Evolutionary conservation across 1,140 invertebrate genomes (phyloP).

Genomic region (Pteromalus puparum): DNA sequence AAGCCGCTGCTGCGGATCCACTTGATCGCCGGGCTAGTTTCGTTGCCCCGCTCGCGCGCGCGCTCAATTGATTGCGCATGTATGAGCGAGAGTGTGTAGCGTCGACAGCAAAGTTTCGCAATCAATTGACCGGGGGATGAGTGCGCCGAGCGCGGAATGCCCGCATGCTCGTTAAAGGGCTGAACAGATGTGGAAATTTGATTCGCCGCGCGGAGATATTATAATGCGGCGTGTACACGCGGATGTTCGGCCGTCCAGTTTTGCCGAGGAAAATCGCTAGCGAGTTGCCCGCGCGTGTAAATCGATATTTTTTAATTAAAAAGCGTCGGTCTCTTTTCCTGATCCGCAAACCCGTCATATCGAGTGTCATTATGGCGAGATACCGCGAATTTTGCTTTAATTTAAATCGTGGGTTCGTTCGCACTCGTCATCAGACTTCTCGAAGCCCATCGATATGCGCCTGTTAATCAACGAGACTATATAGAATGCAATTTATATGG

Average conservation of each 20-base stretch:
- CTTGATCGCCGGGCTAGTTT: neutral
- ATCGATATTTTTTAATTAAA: constrained; percentile 3
- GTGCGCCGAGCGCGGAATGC: neutral
- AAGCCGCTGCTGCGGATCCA: neutral
- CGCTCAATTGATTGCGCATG: constrained; percentile 22
- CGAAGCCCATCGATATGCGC: no score
- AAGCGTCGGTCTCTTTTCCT: neutral
- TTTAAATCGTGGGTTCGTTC: no score
- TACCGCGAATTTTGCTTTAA: no score
- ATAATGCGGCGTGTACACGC: neutral
- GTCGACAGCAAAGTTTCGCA: neutral
- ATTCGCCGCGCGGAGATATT: neutral
- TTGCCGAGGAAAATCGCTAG: no score
- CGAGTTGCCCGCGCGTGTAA: neutral
- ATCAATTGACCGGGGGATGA: constrained; percentile 16
- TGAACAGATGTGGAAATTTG: neutral
- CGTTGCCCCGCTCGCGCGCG: neutral
- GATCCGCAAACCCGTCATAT: no score
- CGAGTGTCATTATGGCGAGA: neutral
- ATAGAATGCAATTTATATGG: no score
- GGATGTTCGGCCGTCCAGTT: neutral
- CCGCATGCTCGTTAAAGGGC: neutral
- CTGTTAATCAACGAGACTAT: no score
- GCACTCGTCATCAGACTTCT: no score
- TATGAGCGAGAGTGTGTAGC: neutral